These are phyloP conservation scores for Halictus quadricinctus DNA, from an alignment of 2,888 invertebrate species.

Conservation along the genomic window DNA sequence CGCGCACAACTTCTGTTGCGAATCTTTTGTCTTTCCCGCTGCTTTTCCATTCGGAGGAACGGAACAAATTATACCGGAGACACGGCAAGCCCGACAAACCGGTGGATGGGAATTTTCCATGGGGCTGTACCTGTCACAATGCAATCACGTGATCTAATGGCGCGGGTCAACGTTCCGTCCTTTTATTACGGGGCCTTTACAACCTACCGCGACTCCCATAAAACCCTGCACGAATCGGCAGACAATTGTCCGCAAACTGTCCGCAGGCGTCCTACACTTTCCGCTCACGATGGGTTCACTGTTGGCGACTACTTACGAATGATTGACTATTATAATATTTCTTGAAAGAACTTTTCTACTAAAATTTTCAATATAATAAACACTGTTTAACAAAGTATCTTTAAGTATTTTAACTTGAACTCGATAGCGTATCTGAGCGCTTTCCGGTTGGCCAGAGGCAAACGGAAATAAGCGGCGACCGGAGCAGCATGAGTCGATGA, in stretches of 20 bases:
- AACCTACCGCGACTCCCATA: not conserved
- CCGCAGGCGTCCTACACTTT: too few species aligned
- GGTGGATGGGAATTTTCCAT: not conserved
- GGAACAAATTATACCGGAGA: not conserved
- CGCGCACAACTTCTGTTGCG: not conserved
- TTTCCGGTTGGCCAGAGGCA: not conserved
- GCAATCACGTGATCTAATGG: not conserved
- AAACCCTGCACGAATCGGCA: not conserved
- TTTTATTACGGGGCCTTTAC: not conserved
- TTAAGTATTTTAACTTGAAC: not conserved
- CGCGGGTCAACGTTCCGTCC: not conserved
- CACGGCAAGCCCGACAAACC: too few species aligned
- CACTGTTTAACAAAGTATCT: too few species aligned
- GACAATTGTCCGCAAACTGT: not conserved
- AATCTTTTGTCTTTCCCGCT: not conserved
- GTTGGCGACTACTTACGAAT: too few species aligned
- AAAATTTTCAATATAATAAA: too few species aligned
- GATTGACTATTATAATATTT: too few species aligned
- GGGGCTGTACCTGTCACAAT: not conserved
- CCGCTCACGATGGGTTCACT: too few species aligned
- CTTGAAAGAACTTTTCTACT: too few species aligned
- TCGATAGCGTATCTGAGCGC: not conserved
- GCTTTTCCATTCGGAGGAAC: not conserved
- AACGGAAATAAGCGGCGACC: slow-evolving; percentile 11
- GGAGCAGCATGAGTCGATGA: not conserved